A percentile compares a stretch with the other conserved stretches of the same genome.
These are phyloP conservation scores for Epirrhoe tristata DNA, from an alignment of 2,888 invertebrate species.

Conservation along the genomic window DNA sequence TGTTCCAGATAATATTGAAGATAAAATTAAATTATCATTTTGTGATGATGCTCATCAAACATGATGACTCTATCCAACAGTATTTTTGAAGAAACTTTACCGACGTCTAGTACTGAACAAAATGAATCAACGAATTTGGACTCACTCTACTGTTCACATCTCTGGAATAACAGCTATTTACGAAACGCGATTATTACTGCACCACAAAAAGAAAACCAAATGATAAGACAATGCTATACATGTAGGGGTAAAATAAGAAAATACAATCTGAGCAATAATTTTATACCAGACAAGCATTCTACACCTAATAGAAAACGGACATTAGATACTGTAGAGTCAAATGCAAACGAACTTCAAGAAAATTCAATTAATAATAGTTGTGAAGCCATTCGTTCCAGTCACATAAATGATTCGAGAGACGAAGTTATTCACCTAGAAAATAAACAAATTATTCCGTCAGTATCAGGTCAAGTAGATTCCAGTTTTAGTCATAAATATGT, in stretches of 20 bases:
- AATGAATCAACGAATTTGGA: slow-evolving; percentile 70
- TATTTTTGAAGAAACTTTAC: slow-evolving; percentile 57
- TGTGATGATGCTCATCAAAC: slow-evolving; percentile 41
- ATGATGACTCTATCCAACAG: slow-evolving; percentile 68
- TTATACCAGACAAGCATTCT: slow-evolving; percentile 73
- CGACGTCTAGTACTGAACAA: slow-evolving; percentile 53
- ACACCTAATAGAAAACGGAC: slow-evolving; percentile 64
- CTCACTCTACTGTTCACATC: slow-evolving; percentile 73
- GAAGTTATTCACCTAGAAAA: slow-evolving; percentile 49
- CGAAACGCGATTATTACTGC: slow-evolving; percentile 66
- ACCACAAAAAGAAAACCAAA: slow-evolving; percentile 60
- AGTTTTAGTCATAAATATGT: slow-evolving; percentile 73
- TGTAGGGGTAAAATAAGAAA: slow-evolving; percentile 79
- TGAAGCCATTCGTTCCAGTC: slow-evolving; percentile 49
- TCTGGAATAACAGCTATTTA: slow-evolving; percentile 72
- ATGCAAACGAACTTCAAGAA: slow-evolving; percentile 48
- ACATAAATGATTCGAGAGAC: slow-evolving; percentile 50
- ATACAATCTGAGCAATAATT: slow-evolving; percentile 70
- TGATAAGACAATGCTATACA: slow-evolving; percentile 72
- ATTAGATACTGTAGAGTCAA: slow-evolving; percentile 45
- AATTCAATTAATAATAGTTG: slow-evolving; percentile 51
- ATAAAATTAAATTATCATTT: slow-evolving; percentile 19
- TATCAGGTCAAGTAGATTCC: slow-evolving; percentile 75
- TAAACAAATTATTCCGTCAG: slow-evolving; percentile 72
- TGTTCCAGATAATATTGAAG: slow-evolving; percentile 29